Evolutionary conservation across 1,140 invertebrate genomes (phyloP).

Genomic region (Bombus difficillimus): DNA sequence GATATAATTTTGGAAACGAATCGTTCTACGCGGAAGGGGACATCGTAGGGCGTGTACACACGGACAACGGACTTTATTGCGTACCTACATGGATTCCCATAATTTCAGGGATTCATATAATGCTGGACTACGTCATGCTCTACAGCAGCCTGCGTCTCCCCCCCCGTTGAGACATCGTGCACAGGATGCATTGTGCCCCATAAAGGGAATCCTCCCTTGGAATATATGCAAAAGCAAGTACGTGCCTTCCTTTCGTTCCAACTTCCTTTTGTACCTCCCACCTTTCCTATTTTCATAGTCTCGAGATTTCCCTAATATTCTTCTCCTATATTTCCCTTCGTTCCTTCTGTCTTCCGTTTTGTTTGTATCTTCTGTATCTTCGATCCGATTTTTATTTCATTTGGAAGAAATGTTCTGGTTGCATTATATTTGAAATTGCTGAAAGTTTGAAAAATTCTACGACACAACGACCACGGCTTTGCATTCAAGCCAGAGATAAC

Average conservation of each 20-base stretch:
- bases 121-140: constrained; percentile 46
- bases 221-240: constrained; percentile 41
- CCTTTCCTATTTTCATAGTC: neutral
- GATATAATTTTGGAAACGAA: constrained; percentile 48
- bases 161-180: constrained; percentile 16
- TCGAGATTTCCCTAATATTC: neutral
- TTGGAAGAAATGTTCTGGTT: too few relatives aligned
- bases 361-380: neutral
- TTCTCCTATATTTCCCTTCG: neutral
- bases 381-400: neutral
- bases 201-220: constrained; percentile 57
- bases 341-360: neutral
- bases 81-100: constrained; percentile 50
- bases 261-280: constrained; percentile 2
- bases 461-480: too few relatives aligned
- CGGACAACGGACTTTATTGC: constrained; percentile 38
- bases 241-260: neutral
- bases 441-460: too few relatives aligned
- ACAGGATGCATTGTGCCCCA: constrained; percentile 35
- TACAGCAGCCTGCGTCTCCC: neutral
- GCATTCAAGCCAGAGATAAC: too few relatives aligned
- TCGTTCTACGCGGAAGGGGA: constrained; percentile 3
- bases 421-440: too few relatives aligned
- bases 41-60: constrained; percentile 18
- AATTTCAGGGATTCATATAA: constrained; percentile 70